Base-by-base conservation (phyloP, 2,888 invertebrate species). In the Bimastos eiseni region DNA sequence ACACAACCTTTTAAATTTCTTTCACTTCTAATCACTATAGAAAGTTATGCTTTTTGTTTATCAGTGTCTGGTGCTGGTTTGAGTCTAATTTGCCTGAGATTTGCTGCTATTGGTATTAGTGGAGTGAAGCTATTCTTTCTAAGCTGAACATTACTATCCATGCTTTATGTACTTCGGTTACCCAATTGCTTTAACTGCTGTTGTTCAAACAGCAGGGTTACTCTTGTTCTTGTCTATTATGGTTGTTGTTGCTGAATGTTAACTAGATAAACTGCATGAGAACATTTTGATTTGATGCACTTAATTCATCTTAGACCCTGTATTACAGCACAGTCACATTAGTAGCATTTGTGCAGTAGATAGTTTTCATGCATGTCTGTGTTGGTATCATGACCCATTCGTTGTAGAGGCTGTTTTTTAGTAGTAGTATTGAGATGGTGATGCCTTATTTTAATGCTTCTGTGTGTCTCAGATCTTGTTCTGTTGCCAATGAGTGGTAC, bases 261-360 rank as follows among this genome's bases (percentile, higher is more conserved):
- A 70, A n/a, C n/a, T 70, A n/a, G 70, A 70, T n/a, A 70, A 30
- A 70, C 70, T 70, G 70, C 70, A 70, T 70, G 70, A 70, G 70
- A n/a, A 70, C 30, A 70, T 30, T 70, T 70, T 70, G 8, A 70
- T 70, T 70, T 70, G 70, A n/a, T 70, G 70, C 70, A 70, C 70
- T 30, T 70, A 70, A 49, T 49, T 49, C 49, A 24, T 49, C 49
- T 19, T 49, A 21, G 21, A n/a, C n/a, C 49, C 49, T 49, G 49
- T 70, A 30, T n/a, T 17, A n/a, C n/a, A 70, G 55, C 55, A 55
- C 55, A 55, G 55, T 30, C 55, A 55, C 24, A 11, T n/a, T 70
- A 70, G 30, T 70, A 70, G n/a, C 70, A 70, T 70, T 2, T 70
- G 70, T n/a, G 30, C 70, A 70, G 70, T 70, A 70, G n/a, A 70